Evolutionary conservation across 2,113 vertebrate genomes (phyloP), one percentile per base, ranked within the genome.

Genomic region (Origma solitaria): DNA sequence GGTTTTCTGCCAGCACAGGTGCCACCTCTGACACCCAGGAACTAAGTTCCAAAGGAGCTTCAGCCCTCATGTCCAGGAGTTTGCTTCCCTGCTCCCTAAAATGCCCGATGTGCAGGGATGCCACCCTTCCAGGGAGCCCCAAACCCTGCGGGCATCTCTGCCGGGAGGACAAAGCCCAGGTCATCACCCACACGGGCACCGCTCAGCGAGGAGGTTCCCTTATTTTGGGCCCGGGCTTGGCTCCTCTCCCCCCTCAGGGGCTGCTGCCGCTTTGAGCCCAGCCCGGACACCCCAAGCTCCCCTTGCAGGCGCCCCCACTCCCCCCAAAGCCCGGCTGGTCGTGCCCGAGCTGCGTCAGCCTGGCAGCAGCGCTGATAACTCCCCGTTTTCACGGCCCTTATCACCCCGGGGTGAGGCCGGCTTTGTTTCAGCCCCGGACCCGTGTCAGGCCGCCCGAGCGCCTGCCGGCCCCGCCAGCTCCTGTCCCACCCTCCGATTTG

Each of bases 51-150:
- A 21, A 42, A 58, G 38, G 47, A 53, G 21, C 23, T 68, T 31
- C 49, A 47, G 10, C 23, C 22, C 38, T 18, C 13, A 5, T 2
- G 20, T 7, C 20, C 54, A 28, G 31, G 53, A 57, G 5, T 47
- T 47, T 10, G 22, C 11, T 85, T 42, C 15, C 27, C 76, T 37
- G 44, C 20, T n/a, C 47, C 49, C 37, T 57, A 57, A 45, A 42
- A 56, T 2, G 37, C 8, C 50, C 61, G 0, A 4, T 0, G 8
- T 6, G 45, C 47, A 25, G 47, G 22, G 27, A 15, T 49, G 10
- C 13, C 12, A 10, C 37, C 42, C 14, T 28, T 7, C 35, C 2
- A 2, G 18, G 27, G 24, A 65, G 19, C n/a, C n/a, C 2, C 0
- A 28, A 53, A 44, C 10, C 15, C 49, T 5, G 3, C 1, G 7